phyloP scores from a whole-genome alignment of 1,140 invertebrate genomes.

The Cephus cinctus region DNA sequence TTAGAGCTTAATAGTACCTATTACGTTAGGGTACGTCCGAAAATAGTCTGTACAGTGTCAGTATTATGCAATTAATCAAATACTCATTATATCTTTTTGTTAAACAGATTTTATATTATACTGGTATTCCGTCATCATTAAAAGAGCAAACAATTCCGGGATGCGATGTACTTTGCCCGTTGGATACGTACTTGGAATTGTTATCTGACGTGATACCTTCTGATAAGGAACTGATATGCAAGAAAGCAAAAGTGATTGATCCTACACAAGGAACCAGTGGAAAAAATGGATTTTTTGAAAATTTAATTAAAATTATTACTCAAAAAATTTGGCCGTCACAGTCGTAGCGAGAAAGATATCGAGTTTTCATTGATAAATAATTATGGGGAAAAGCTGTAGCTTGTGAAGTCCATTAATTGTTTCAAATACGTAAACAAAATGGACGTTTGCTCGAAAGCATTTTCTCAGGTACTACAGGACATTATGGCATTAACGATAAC shows the following conservation, averaged over 20 bases:
- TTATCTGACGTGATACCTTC: background rate
- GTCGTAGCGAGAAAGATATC: background rate
- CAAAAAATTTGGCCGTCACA: background rate
- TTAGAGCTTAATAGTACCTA: background rate
- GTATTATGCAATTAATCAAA: too few relatives aligned
- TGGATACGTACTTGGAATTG: background rate
- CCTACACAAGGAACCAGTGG: background rate
- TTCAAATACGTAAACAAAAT: too few relatives aligned
- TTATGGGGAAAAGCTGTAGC: background rate
- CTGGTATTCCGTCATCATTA: background rate
- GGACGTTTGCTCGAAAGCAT: too few relatives aligned
- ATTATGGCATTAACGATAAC: too few relatives aligned
- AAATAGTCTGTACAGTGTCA: too few relatives aligned
- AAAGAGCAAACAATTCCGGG: background rate
- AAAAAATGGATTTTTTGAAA: background rate
- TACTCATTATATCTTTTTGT: too few relatives aligned
- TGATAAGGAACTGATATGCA: background rate
- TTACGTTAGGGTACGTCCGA: constrained; percentile 17
- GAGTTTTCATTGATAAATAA: background rate
- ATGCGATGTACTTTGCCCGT: background rate
- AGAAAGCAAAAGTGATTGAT: background rate
- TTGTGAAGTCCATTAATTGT: too few relatives aligned
- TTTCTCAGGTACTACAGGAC: too few relatives aligned
- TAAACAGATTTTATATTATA: background rate
- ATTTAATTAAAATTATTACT: background rate